These are phyloP conservation scores for Drosophila nigritarsus DNA, from an alignment of 2,888 invertebrate species.

Conservation along the genomic window DNA sequence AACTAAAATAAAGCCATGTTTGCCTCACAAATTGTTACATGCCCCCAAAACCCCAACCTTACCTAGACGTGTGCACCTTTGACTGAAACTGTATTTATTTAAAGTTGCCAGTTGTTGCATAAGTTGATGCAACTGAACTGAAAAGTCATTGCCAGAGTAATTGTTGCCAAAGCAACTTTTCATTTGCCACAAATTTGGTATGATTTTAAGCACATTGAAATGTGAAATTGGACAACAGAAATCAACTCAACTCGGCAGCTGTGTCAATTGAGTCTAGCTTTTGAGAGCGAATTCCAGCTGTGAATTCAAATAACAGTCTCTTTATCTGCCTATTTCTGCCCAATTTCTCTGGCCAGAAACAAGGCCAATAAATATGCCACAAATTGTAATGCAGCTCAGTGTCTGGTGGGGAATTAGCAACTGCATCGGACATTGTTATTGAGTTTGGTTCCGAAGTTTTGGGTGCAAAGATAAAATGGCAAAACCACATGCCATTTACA, in stretches of 20 bases:
- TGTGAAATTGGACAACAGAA: slow-evolving; percentile 29
- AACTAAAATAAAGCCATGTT: slow-evolving; percentile 82
- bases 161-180: slow-evolving; percentile 25
- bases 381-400: slow-evolving; percentile 76
- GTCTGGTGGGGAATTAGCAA: slow-evolving; percentile 56
- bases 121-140: slow-evolving; percentile 57
- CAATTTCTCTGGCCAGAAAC: slow-evolving; percentile 66
- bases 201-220: slow-evolving; percentile 65
- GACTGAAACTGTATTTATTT: slow-evolving; percentile 74
- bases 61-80: slow-evolving; percentile 13
- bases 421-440: slow-evolving; percentile 64
- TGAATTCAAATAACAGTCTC: slow-evolving; percentile 22
- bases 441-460: slow-evolving; percentile 53
- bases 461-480: slow-evolving; percentile 63
- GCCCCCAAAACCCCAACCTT: slow-evolving; percentile 22
- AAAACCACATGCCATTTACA: slow-evolving; percentile 66
- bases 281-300: slow-evolving; percentile 45
- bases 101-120: slow-evolving; percentile 74
- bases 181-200: slow-evolving; percentile 36
- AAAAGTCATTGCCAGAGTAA: slow-evolving; percentile 51
- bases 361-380: slow-evolving; percentile 81
- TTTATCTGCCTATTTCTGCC: not conserved
- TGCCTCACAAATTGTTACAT: slow-evolving; percentile 77
- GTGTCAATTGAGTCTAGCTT: slow-evolving; percentile 66
- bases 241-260: slow-evolving; percentile 49